Conservation (phyloP, 2,888 invertebrate species). For the Agrochola macilenta region DNA sequence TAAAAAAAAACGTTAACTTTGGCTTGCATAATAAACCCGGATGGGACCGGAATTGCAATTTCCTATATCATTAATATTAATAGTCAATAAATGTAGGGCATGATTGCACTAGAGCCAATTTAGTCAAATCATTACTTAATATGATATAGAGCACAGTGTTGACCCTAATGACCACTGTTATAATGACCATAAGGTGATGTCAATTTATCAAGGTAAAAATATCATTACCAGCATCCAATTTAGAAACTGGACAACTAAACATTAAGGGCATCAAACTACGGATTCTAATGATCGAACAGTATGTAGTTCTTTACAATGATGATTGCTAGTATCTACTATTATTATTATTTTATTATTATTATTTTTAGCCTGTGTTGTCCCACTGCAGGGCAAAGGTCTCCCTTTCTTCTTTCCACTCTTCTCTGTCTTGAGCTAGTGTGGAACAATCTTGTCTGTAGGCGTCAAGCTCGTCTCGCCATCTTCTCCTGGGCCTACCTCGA, state of each 20-base stretch:
- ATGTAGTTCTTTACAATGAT: neutral
- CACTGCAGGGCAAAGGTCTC: too few species aligned
- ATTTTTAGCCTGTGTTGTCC: too few species aligned
- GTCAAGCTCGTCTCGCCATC: too few species aligned
- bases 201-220: too few species aligned
- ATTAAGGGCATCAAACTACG: neutral
- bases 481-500: too few species aligned
- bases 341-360: too few species aligned
- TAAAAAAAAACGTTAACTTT: neutral
- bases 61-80: constrained; percentile 44
- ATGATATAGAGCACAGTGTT: neutral
- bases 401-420: too few species aligned
- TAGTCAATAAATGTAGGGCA: constrained; percentile 23
- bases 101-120: constrained; percentile 24
- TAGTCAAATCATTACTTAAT: neutral
- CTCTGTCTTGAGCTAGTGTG: too few species aligned
- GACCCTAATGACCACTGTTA: neutral
- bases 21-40: neutral
- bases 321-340: neutral
- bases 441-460: too few species aligned
- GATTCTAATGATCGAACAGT: neutral
- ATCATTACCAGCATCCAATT: neutral
- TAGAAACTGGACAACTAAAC: neutral
- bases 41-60: constrained; percentile 31
- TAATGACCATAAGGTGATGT: neutral